Evolutionary conservation across 2,113 vertebrate genomes (phyloP).

Genomic region (Catharus bicknelli): DNA sequence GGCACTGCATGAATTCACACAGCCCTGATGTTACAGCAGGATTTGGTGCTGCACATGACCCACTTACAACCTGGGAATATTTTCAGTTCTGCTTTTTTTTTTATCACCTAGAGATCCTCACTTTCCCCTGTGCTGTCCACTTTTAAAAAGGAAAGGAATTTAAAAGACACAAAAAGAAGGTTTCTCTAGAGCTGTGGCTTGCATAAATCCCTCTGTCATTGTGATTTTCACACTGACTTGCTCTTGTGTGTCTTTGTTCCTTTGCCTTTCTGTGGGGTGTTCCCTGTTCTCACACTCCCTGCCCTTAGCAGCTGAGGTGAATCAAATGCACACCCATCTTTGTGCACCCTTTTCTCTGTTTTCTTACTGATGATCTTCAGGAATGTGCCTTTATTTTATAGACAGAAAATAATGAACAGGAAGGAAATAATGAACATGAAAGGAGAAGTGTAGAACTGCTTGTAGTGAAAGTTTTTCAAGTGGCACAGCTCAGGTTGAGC

Average conservation of each 20-base stretch:
- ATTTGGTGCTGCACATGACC: not conserved
- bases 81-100: not conserved
- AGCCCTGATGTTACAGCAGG: not conserved
- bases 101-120: rapidly evolving
- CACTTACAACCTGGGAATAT: not conserved
- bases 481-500: not conserved
- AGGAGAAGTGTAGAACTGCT: not conserved
- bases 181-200: not conserved
- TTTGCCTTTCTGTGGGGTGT: not conserved
- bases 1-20: not conserved
- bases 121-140: not conserved
- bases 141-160: not conserved
- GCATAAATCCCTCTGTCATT: not conserved
- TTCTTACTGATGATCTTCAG: not conserved
- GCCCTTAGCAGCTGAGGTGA: not conserved
- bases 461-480: not conserved
- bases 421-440: not conserved
- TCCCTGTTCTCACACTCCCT: not conserved
- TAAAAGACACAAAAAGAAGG: not conserved
- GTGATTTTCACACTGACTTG: not conserved
- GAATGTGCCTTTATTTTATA: not conserved
- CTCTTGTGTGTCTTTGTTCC: not conserved
- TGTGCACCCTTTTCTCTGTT: not conserved
- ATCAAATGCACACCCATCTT: not conserved
- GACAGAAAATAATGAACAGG: not conserved